These are phyloP conservation scores for Hipparchia sbordonii DNA, from an alignment of 2,888 invertebrate species.

Conservation along the genomic window DNA sequence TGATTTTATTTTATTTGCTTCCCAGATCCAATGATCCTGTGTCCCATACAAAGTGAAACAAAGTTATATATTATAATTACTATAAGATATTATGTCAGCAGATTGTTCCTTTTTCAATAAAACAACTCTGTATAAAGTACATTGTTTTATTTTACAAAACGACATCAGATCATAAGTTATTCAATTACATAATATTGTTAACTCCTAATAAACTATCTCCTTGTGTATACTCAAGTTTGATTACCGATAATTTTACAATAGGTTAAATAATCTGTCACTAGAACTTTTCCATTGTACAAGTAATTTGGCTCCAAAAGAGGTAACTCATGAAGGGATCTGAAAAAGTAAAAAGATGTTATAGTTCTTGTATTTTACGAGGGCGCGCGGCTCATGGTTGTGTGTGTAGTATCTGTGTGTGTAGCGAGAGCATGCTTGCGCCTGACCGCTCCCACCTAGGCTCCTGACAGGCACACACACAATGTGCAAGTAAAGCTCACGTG, in stretches of 20 bases:
- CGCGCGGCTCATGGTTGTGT: no score
- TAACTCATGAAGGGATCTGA: slow-evolving; percentile 61
- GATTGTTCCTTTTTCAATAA: slow-evolving; percentile 25
- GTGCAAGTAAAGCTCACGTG: no score
- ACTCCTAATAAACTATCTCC: not conserved
- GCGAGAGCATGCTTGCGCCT: no score
- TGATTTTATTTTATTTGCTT: slow-evolving; percentile 57
- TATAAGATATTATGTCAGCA: slow-evolving; percentile 27
- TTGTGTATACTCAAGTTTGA: slow-evolving; percentile 30
- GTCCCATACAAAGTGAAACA: slow-evolving; percentile 51
- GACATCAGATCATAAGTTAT: not conserved
- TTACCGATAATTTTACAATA: slow-evolving; percentile 71
- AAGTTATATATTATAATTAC: slow-evolving; percentile 22
- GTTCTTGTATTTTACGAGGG: no score
- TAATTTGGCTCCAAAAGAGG: slow-evolving; percentile 63
- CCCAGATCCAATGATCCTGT: slow-evolving; percentile 76
- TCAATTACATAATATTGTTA: no score
- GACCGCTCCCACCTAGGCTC: no score
- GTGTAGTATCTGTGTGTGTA: no score
- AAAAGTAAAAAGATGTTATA: slow-evolving; percentile 42
- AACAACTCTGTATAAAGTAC: slow-evolving; percentile 5
- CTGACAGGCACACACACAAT: no score
- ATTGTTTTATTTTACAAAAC: slow-evolving; percentile 28
- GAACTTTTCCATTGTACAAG: slow-evolving; percentile 71
- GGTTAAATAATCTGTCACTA: slow-evolving; percentile 74